Evolutionary conservation across 2,113 vertebrate genomes (phyloP).

Genomic region (Osmerus mordax): DNA sequence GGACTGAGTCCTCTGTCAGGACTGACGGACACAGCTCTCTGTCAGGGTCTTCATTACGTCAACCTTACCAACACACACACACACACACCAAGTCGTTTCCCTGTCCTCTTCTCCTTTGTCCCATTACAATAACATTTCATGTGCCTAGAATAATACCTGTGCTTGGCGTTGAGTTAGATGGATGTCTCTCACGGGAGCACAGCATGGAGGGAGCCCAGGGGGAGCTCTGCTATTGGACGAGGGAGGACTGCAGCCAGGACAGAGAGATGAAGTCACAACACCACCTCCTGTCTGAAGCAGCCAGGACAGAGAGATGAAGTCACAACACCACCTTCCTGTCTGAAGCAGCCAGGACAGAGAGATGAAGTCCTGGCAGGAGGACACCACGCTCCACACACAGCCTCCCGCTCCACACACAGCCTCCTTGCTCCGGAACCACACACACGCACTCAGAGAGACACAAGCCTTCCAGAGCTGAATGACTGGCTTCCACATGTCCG

Average conservation of each 20-base stretch:
- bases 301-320: no score
- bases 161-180: neutral
- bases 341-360: no score
- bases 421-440: neutral
- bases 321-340: no score
- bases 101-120: neutral
- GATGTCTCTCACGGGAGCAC: neutral
- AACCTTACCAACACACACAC: conserved; percentile 2
- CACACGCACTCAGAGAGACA: neutral
- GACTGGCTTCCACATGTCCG: neutral
- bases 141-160: neutral
- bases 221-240: neutral
- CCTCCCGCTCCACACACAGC: neutral
- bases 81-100: neutral
- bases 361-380: no score
- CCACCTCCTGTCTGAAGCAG: neutral
- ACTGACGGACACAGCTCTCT: conserved; percentile 34
- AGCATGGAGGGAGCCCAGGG: neutral
- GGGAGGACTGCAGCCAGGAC: conserved; percentile 17
- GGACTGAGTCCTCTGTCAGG: no score
- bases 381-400: neutral
- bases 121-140: conserved; percentile 9
- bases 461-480: neutral
- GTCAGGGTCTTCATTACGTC: conserved; percentile 38
- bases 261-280: neutral